Percentiles rank a stretch among this genome's conserved stretches.
Conservation (phyloP, 2,113 vertebrate species). For the Sakesphorus luctuosus region DNA sequence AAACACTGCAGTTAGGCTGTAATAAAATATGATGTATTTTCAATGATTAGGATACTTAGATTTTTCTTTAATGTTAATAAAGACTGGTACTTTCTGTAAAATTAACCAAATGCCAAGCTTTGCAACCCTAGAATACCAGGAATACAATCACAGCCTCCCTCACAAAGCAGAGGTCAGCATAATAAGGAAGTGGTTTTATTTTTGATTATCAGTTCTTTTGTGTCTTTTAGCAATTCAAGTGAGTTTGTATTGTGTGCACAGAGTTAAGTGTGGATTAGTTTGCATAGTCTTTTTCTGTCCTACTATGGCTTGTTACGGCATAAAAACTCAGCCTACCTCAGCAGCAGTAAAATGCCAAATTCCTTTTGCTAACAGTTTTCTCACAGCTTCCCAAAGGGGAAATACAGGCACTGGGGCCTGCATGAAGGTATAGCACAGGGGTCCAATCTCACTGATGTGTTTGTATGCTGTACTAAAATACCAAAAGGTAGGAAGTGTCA, state of each 20-base stretch:
- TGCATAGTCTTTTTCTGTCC: background rate
- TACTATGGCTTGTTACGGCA: background rate
- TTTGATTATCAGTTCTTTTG: background rate
- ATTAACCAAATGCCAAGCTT: background rate
- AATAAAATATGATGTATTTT: background rate
- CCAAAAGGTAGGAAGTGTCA: background rate
- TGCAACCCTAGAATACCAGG: background rate
- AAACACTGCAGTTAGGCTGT: background rate
- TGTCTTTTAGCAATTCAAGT: background rate
- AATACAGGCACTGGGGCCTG: background rate
- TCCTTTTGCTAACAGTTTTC: background rate
- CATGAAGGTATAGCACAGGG: background rate
- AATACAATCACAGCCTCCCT: background rate
- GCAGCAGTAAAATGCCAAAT: background rate
- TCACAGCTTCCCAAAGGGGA: background rate
- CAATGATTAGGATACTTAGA: background rate
- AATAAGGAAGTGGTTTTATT: background rate
- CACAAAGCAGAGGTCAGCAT: background rate
- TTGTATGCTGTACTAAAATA: background rate
- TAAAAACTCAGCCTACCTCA: background rate
- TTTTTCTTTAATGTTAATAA: background rate
- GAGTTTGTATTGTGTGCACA: background rate
- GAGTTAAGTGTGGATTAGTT: background rate
- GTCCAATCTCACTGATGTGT: background rate
- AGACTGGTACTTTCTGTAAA: background rate